These are phyloP conservation scores for Lasioglossum oenotherae DNA, from an alignment of 2,888 invertebrate species.

Conservation along the genomic window DNA sequence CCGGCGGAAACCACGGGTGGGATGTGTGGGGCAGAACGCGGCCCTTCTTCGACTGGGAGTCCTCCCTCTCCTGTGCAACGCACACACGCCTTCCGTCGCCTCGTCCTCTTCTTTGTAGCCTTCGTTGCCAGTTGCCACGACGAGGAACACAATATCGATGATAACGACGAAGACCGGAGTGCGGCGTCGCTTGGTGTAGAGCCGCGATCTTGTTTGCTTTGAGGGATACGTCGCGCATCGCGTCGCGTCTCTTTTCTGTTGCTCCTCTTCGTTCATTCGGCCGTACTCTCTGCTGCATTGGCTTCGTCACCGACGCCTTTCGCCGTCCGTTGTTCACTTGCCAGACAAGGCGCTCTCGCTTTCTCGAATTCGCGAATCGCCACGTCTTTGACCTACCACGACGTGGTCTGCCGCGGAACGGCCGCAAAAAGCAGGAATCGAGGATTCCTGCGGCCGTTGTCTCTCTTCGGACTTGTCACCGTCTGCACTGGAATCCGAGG, in stretches of 20 bases:
- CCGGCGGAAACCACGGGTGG: conserved; percentile 84
- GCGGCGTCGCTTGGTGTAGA: neutral
- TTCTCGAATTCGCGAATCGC: conserved; percentile 45
- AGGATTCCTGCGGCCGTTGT: conserved; percentile 34
- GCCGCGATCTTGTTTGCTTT: conserved; percentile 18
- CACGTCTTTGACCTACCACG: conserved; percentile 57
- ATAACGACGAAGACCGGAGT: conserved; percentile 25
- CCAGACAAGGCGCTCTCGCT: neutral
- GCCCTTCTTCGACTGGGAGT: conserved; percentile 75
- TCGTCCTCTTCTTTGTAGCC: conserved; percentile 58
- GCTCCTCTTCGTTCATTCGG: neutral
- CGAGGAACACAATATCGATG: conserved; percentile 53
- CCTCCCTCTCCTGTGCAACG: conserved; percentile 69
- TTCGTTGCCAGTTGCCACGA: conserved; percentile 54
- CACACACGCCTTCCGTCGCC: conserved; percentile 70
- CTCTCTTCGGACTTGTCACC: conserved; percentile 2
- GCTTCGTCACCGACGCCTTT: neutral
- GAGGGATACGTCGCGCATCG: neutral
- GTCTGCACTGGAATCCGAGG: conserved; percentile 14
- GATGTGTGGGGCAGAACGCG: conserved; percentile 76
- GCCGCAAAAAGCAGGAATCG: conserved; percentile 47
- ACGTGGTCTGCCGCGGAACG: neutral
- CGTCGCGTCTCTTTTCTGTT: neutral
- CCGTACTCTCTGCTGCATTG: neutral
- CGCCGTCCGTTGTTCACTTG: neutral